A percentile compares a stretch with the other conserved stretches of the same genome.
These are phyloP conservation scores for Panurus biarmicus DNA, from an alignment of 2,113 vertebrate genomes.

Conservation along the genomic window DNA sequence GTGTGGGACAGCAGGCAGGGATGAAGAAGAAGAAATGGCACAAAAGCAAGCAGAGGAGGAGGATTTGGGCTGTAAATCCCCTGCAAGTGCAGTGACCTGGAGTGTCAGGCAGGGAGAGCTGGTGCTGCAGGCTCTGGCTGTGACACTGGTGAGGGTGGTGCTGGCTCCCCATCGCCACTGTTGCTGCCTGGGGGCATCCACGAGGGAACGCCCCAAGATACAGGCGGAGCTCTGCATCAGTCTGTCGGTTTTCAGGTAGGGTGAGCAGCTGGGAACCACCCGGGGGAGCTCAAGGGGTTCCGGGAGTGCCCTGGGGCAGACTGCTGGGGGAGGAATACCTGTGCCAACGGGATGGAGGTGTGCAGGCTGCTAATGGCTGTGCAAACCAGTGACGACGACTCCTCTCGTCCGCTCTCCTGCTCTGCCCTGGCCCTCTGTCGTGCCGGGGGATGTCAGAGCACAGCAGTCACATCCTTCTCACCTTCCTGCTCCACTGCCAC, in stretches of 20 bases:
- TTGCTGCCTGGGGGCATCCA: not conserved
- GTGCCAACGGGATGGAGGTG: not conserved
- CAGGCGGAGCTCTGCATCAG: not conserved
- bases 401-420: no score
- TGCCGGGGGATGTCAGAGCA: not conserved
- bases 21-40: not conserved
- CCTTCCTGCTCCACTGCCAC: not conserved
- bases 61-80: not conserved
- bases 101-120: accelerated
- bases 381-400: not conserved
- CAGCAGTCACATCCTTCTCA: not conserved
- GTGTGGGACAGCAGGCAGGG: not conserved
- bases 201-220: accelerated
- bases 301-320: not conserved
- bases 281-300: not conserved
- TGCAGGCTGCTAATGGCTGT: not conserved
- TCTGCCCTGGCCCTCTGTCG: not conserved
- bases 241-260: not conserved
- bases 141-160: not conserved
- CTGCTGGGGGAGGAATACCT: not conserved
- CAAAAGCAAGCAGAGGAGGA: not conserved
- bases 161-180: not conserved
- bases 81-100: not conserved
- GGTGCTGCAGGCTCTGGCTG: not conserved
- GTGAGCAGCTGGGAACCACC: not conserved